Evolutionary conservation across 2,888 invertebrate genomes (phyloP).

Genomic region (Adelphocoris suturalis): DNA sequence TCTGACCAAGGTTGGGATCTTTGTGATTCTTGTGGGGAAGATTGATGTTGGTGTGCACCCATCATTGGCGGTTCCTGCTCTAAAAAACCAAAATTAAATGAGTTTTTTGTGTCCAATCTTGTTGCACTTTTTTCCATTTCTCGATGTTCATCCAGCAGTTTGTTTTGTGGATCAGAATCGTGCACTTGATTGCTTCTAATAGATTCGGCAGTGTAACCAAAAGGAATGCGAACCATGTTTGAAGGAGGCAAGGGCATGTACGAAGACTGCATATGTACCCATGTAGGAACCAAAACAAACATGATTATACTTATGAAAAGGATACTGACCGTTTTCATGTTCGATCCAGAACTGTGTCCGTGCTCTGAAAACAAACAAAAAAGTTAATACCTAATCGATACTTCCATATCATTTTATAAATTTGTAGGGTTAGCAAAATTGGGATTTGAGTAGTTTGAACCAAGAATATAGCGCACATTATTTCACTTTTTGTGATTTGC

Average conservation of each 20-base stretch:
- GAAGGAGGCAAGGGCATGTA: background rate
- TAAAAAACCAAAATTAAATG: background rate
- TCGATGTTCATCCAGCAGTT: background rate
- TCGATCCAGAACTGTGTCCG: background rate
- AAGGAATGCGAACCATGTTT: background rate
- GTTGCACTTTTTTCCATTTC: background rate
- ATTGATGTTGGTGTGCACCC: background rate
- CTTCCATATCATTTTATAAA: too few relatives aligned
- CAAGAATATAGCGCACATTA: too few relatives aligned
- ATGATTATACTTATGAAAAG: background rate
- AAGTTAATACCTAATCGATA: too few relatives aligned
- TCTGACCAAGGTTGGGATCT: too few relatives aligned
- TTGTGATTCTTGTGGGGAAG: too few relatives aligned
- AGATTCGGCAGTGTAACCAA: background rate
- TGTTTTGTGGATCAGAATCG: background rate
- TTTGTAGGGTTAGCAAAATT: too few relatives aligned
- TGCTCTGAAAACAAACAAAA: background rate
- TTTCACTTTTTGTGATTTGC: too few relatives aligned
- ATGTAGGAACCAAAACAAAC: background rate
- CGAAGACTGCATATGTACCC: background rate
- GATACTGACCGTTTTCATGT: slow-evolving; percentile 23
- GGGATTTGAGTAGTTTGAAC: too few relatives aligned
- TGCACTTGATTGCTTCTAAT: too few relatives aligned
- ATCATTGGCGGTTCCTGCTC: background rate
- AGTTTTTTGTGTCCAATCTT: background rate